Evolutionary conservation across 2,113 vertebrate species (phyloP).

Genomic region (Glareola pratincola): DNA sequence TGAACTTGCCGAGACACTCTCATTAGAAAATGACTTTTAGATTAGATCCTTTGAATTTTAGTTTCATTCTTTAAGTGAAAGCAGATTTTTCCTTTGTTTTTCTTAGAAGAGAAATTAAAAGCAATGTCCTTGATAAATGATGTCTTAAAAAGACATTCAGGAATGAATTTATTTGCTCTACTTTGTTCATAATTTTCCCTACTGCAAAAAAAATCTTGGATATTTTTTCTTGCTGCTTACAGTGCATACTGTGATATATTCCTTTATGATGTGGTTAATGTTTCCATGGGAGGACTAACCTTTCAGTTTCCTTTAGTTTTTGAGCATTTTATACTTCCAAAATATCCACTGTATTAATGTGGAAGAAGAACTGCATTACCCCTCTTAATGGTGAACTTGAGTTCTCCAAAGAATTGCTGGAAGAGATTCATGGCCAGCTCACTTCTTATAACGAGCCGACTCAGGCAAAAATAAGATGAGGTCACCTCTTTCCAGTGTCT

Average conservation of each 20-base stretch:
- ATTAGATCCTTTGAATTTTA: background rate
- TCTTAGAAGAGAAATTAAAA: background rate
- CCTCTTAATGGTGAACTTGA: background rate
- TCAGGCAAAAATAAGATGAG: slow-evolving; percentile 27
- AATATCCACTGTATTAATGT: background rate
- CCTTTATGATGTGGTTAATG: background rate
- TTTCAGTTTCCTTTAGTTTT: background rate
- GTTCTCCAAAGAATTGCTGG: background rate
- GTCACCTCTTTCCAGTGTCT: background rate
- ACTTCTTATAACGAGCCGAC: background rate
- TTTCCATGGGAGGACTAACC: background rate
- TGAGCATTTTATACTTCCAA: background rate
- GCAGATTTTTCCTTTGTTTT: background rate
- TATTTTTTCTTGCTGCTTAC: background rate
- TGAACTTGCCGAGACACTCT: background rate
- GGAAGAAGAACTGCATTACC: background rate
- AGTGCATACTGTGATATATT: background rate
- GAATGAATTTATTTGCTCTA: background rate
- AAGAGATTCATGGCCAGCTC: background rate
- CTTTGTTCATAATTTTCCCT: background rate
- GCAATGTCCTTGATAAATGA: background rate
- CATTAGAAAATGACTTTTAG: background rate
- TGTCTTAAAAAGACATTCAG: background rate
- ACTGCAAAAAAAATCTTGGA: background rate
- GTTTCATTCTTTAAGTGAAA: background rate